Conservation (phyloP, 1,140 invertebrate genomes). For the Eupristina koningsbergeri region DNA sequence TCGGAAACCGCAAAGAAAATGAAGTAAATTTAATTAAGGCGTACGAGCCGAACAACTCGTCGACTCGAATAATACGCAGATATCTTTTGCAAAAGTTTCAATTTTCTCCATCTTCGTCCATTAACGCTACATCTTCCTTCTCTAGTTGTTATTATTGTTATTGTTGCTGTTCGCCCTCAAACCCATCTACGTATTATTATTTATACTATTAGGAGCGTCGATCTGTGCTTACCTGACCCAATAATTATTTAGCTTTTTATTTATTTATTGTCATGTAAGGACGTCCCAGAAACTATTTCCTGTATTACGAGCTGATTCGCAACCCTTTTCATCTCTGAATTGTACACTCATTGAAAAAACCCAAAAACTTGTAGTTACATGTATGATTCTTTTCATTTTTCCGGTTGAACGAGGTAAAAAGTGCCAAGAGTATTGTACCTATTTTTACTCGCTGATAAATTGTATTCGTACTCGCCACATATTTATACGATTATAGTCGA, state of each 20-base stretch:
- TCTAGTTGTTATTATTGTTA: background rate
- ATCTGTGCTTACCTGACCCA: background rate
- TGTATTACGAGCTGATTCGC: background rate
- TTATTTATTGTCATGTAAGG: slow-evolving; percentile 45
- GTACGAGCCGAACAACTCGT: background rate
- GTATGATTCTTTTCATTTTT: no score
- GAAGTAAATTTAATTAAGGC: slow-evolving; percentile 48
- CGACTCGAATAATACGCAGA: slow-evolving; percentile 42
- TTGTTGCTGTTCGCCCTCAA: background rate
- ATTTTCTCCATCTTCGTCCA: slow-evolving; percentile 47
- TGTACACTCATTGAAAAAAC: background rate
- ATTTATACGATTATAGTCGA: no score
- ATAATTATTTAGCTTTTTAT: slow-evolving; percentile 45
- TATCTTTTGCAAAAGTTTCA: slow-evolving; percentile 44
- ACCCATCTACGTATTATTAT: background rate
- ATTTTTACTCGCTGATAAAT: no score
- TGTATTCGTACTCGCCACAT: no score
- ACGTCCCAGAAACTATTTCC: background rate
- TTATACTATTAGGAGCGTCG: background rate
- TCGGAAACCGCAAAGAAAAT: slow-evolving; percentile 39
- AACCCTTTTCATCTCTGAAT: background rate
- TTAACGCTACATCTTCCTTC: slow-evolving; percentile 25
- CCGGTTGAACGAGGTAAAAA: no score
- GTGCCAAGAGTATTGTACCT: no score
- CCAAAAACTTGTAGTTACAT: no score